Base-by-base conservation (phyloP, 2,888 invertebrate genomes). In the Athalia cordata region DNA sequence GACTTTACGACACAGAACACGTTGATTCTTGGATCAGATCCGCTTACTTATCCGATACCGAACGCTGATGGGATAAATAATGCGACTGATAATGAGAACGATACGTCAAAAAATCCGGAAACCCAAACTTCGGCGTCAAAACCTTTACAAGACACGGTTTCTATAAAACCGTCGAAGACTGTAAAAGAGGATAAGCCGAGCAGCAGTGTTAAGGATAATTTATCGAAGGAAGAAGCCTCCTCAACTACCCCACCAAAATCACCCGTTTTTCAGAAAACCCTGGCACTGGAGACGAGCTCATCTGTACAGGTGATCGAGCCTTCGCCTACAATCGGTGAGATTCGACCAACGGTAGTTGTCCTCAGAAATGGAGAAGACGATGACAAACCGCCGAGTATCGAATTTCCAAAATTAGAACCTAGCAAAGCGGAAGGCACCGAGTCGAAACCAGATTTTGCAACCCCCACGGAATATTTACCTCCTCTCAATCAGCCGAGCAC, bases 381-480 rank as follows among this genome's bases (percentile, higher is more conserved):
- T 11, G 57, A 81, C 15, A 57, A 66, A 65, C 77, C 74, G 13
- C 65, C 80, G 3, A 70, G 74, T 82, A 52, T 74, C 52, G 15
- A 78, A 57, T 65, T 75, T 62, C 74, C 74, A 1, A 76, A 55
- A 29, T 78, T 87, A 29, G 86, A 87, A 7, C 85, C 87, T 2
- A 88, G 87, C 65, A 86, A 81, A 49, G 64, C 52, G 8, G 78
- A 78, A 8, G 50, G 13, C 9, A 62, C 62, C 49, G 74, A 75
- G n/a, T 50, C 29, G n/a, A 61, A 13, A 79, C n/a, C 81, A 85
- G 67, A 85, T 29, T 43, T 81, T 1, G 80, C 86, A 59, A 90
- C 89, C 5, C 91, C 91, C 43, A 92, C 92, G 4, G 91, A 92
- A 81, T 87, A 85, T 67, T 82, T 92, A 57, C 90, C 91, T n/a